Conservation (phyloP, 2,113 vertebrate genomes). For the Hystrix cristata region DNA sequence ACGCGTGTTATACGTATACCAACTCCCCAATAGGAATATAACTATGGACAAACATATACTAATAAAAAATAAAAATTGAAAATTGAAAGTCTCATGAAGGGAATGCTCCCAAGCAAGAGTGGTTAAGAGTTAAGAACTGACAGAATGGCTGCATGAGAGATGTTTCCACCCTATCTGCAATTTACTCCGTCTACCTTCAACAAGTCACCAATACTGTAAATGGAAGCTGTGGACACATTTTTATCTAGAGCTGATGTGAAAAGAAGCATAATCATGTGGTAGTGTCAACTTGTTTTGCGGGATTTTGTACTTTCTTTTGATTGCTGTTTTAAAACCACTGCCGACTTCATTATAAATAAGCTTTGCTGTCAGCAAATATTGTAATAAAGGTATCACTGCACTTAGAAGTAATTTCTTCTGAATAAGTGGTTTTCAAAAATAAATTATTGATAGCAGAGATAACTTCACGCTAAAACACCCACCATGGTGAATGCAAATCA, state of each 20-base stretch:
- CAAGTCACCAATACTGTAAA: not conserved
- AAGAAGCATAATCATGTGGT: not conserved
- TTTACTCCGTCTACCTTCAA: not conserved
- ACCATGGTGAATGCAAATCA: slow-evolving; percentile 55
- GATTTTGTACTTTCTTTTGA: slow-evolving; percentile 49
- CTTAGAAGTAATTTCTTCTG: slow-evolving; percentile 63
- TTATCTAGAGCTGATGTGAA: not conserved
- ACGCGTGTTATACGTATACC: no score
- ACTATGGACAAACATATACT: no score
- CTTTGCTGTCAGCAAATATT: slow-evolving; percentile 62
- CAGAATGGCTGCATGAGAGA: not conserved
- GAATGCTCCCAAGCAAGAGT: no score
- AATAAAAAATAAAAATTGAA: no score
- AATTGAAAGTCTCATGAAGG: not conserved
- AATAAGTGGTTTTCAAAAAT: slow-evolving; percentile 64
- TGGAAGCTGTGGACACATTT: not conserved
- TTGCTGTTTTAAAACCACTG: slow-evolving; percentile 5
- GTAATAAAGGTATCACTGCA: slow-evolving; percentile 43
- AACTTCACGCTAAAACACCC: slow-evolving; percentile 37
- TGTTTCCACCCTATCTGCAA: not conserved
- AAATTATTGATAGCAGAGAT: slow-evolving; percentile 65
- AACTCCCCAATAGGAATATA: no score
- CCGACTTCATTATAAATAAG: slow-evolving; percentile 62
- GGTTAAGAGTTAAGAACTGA: no score
- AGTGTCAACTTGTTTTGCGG: not conserved